Evolutionary conservation across 2,113 vertebrate species (phyloP).

Genomic region (Podarcis raffonei): DNA sequence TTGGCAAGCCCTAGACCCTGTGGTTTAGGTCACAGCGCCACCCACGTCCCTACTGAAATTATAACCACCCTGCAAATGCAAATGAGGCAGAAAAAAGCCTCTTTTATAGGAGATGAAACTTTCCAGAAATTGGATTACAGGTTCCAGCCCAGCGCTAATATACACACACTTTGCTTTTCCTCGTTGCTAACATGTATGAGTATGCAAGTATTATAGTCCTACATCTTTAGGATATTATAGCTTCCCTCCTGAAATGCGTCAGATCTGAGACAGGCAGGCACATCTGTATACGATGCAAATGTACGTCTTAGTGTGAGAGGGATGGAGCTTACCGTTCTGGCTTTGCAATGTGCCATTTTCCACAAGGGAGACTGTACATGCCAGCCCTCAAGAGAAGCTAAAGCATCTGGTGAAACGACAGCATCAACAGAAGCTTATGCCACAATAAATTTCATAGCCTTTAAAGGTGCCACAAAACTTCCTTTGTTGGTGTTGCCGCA

Average conservation of each 20-base stretch:
- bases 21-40: too few relatives aligned
- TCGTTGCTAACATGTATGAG: background rate
- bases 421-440: background rate
- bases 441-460: background rate
- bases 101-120: too few relatives aligned
- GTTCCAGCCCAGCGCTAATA: background rate
- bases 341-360: background rate
- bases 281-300: background rate
- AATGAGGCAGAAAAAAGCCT: too few relatives aligned
- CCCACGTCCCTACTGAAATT: too few relatives aligned
- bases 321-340: background rate
- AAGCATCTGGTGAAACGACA: background rate
- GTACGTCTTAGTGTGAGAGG: background rate
- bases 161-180: background rate
- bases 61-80: too few relatives aligned
- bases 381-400: background rate
- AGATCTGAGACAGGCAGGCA: background rate
- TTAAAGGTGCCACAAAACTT: too few relatives aligned
- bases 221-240: background rate
- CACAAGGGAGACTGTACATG: background rate
- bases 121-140: too few relatives aligned
- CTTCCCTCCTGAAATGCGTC: background rate
- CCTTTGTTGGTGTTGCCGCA: too few relatives aligned
- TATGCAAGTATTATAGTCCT: background rate
- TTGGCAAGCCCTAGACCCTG: too few relatives aligned